Base-by-base conservation (phyloP, 2,888 invertebrate genomes). In the Torymus aiolomorphi region DNA sequence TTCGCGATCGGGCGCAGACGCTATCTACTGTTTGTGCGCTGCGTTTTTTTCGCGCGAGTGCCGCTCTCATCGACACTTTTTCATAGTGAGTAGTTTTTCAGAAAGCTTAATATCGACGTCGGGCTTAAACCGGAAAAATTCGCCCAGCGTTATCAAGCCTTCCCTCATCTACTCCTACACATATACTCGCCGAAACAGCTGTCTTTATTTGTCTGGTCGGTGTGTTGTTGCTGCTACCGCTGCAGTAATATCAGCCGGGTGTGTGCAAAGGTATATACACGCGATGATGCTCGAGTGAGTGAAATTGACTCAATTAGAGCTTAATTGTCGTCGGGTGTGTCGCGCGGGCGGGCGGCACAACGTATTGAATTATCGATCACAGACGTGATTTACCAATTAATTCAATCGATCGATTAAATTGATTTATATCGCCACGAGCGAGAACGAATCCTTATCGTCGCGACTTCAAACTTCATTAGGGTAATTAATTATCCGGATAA, bases 21-120 rank as follows among this genome's bases (percentile, higher is more conserved):
- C 62, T 72, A 72, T 72, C 71, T 72, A 61, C 24, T 56, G 63
- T 74, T 65, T 65, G n/a, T 16, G 62, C 1, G 10, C 42, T 70
- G 31, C 11, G 4, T 31, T 11, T 2, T n/a, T 56, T 12, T 54
- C 5, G 8, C 42, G 42, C 42, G 42, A 1, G 42, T 8, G 42
- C 8, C 42, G 42, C 5, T 16, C 18, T 12, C 31, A 4, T 62
- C 31, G 14, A 31, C 62, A 13, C 8, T 62, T 57, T 57, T 61
- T 56, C 56, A 56, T 56, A 62, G 61, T 12, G 13, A 18, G 13
- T 20, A 52, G 42, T 52, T 66, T 66, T 66, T 57, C 57, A 20
- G 42, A 54, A 18, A 13, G 2, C n/a, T 18, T 49, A 10, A 49
- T 49, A 49, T n/a, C 16, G 11, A 2, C 11, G 10, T 11, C 24